These are phyloP conservation scores for Phthorimaea operculella DNA, from an alignment of 1,140 invertebrate genomes.

Conservation along the genomic window DNA sequence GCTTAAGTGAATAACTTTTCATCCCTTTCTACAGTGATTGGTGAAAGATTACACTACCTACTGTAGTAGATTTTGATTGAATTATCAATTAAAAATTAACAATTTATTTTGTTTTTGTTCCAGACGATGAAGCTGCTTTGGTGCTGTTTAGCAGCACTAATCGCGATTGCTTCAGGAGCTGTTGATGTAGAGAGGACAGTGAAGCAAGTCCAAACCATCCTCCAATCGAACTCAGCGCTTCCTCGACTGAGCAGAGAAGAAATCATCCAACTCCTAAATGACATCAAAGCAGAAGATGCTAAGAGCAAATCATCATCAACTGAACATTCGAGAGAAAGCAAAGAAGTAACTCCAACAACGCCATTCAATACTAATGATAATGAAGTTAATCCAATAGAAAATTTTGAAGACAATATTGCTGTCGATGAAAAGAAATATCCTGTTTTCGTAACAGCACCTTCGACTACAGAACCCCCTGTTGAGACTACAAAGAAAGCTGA, in stretches of 20 bases:
- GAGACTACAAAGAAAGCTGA: conserved; percentile 39
- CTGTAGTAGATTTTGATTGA: too few species aligned
- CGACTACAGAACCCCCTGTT: conserved; percentile 20
- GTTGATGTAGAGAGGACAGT: conserved; percentile 68
- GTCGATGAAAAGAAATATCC: conserved; percentile 14
- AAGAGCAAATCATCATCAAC: conserved; percentile 28
- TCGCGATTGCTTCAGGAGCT: conserved; percentile 22
- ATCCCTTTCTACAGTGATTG: too few species aligned
- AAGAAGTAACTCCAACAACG: conserved; percentile 14
- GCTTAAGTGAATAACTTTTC: too few species aligned
- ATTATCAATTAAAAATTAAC: not conserved
- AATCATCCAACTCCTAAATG: conserved; percentile 70
- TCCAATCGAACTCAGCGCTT: conserved; percentile 66
- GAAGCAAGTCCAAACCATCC: conserved; percentile 70
- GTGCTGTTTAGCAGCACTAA: conserved; percentile 31
- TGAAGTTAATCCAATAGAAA: conserved; percentile 30
- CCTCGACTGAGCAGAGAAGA: conserved; percentile 69
- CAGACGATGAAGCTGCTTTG: conserved; percentile 52
- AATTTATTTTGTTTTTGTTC: conserved; percentile 24
- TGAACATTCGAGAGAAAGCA: conserved; percentile 17
- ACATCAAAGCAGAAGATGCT: conserved; percentile 69
- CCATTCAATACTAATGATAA: conserved; percentile 34
- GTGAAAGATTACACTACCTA: too few species aligned
- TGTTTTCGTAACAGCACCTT: conserved; percentile 12
- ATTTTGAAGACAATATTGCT: conserved; percentile 19